Percentiles rank a stretch among this genome's conserved stretches.
Evolutionary conservation across 1,140 invertebrate species (phyloP).

Genomic region (Camponotus vicinus): DNA sequence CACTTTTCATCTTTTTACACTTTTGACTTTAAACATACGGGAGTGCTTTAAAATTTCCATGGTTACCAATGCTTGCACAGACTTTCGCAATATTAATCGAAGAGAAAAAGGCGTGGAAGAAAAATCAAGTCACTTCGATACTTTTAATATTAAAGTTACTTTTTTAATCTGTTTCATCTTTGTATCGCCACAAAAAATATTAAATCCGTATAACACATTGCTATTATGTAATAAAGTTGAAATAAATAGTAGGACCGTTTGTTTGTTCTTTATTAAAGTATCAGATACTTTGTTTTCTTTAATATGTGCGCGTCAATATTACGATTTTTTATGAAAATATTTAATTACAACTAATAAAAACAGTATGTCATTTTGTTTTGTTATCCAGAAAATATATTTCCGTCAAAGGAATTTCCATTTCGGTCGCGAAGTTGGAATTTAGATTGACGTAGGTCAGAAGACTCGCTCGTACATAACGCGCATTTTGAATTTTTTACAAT

Average conservation of each 20-base stretch:
- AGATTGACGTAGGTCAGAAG: background rate
- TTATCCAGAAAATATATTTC: background rate
- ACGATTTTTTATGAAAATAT: background rate
- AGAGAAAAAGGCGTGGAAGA: background rate
- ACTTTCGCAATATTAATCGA: background rate
- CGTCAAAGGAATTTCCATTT: background rate
- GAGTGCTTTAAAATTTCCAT: background rate
- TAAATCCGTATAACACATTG: background rate
- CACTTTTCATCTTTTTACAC: conserved; percentile 21
- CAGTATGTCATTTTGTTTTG: background rate
- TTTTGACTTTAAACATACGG: background rate
- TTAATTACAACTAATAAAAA: background rate
- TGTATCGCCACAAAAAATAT: conserved; percentile 13
- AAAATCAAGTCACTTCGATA: background rate
- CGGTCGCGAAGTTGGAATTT: background rate
- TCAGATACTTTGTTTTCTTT: background rate
- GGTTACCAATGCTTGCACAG: background rate
- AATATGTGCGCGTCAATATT: background rate
- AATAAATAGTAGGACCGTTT: background rate
- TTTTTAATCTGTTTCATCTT: conserved; percentile 42
- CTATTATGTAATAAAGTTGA: conserved; percentile 28
- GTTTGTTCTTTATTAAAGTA: background rate
- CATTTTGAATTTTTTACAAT: conserved; percentile 26
- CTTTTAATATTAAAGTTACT: background rate
- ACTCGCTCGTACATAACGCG: background rate